Conservation (phyloP, 2,888 invertebrate genomes). For the Sisyra terminalis region DNA sequence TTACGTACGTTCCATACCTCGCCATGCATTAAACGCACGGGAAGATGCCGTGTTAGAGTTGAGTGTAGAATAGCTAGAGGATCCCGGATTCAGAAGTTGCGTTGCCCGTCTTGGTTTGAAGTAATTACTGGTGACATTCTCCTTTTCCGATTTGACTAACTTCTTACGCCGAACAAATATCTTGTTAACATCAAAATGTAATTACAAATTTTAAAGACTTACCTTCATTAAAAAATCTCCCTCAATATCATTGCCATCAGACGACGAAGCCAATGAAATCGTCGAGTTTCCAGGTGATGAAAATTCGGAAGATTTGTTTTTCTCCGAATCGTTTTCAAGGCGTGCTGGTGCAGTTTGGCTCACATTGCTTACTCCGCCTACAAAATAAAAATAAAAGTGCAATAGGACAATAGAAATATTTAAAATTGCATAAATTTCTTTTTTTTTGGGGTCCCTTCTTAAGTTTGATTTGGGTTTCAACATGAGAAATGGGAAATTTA, state of each 20-base stretch:
- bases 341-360: slow-evolving; percentile 29
- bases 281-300: neutral
- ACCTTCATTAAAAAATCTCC: slow-evolving; percentile 15
- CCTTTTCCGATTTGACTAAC: slow-evolving; percentile 33
- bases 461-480: too few relatives aligned
- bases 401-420: neutral
- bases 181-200: neutral
- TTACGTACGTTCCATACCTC: slow-evolving; percentile 22
- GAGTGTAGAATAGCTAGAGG: too few relatives aligned
- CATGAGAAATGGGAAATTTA: too few relatives aligned
- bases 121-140: slow-evolving; percentile 52
- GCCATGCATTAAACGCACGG: slow-evolving; percentile 34
- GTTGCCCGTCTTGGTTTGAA: slow-evolving; percentile 50
- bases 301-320: slow-evolving; percentile 1
- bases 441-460: too few relatives aligned
- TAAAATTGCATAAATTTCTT: too few relatives aligned
- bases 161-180: slow-evolving; percentile 24
- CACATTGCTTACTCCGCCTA: slow-evolving; percentile 17
- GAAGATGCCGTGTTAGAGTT: slow-evolving; percentile 33
- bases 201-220: slow-evolving; percentile 9
- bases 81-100: slow-evolving; percentile 34
- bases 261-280: neutral
- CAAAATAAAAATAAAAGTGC: neutral
- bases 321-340: slow-evolving; percentile 19
- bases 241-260: slow-evolving; percentile 14